Percentiles rank a stretch among this genome's conserved stretches.
Conservation (phyloP, 2,888 invertebrate genomes). For the Cephus pulcher region DNA sequence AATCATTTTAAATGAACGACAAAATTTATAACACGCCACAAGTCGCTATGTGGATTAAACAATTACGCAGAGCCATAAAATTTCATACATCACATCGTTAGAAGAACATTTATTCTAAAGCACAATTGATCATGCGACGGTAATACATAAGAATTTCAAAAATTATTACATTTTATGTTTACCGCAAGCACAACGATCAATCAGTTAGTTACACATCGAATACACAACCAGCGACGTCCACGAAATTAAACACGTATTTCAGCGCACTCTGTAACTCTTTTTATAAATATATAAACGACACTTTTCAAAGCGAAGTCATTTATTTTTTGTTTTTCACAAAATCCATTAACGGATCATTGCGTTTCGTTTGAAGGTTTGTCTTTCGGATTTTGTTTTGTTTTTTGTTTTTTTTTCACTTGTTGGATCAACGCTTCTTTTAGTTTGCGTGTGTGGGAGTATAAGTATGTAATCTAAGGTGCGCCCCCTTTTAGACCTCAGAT, state of each 20-base stretch:
- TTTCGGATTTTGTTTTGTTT: background rate
- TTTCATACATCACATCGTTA: background rate
- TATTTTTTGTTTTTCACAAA: background rate
- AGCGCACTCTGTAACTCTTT: background rate
- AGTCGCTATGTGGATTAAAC: background rate
- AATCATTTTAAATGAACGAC: background rate
- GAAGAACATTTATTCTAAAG: background rate
- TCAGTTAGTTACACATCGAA: background rate
- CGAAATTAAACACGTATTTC: background rate
- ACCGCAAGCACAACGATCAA: background rate
- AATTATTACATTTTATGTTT: background rate
- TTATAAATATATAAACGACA: background rate
- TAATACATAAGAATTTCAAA: background rate
- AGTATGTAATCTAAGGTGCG: background rate
- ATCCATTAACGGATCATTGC: background rate
- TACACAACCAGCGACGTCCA: background rate
- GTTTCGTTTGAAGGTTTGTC: background rate
- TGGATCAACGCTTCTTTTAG: constrained; percentile 25
- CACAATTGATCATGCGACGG: background rate
- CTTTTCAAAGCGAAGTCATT: background rate
- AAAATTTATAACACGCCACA: background rate
- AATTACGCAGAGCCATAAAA: background rate
- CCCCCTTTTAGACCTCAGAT: constrained; percentile 1
- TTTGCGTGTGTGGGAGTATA: constrained; percentile 45
- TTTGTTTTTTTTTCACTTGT: background rate